Conservation (phyloP, 1,140 invertebrate genomes). For the Psix sp. region DNA sequence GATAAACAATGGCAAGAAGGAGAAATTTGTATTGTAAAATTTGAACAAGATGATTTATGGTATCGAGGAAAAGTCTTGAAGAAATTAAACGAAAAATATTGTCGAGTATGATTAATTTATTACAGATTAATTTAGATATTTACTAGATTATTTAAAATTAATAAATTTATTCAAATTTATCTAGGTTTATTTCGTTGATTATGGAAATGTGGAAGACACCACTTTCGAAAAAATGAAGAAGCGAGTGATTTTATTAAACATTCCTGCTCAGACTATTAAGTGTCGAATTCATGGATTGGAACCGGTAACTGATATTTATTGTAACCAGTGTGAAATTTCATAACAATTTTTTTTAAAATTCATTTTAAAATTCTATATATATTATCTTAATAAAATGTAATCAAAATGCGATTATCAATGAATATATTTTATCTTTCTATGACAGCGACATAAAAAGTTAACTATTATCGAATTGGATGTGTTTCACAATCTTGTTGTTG, state of each 20-base stretch:
- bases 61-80: constrained; percentile 73
- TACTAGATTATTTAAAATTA: constrained; percentile 1
- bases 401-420: no score
- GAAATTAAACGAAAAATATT: constrained; percentile 38
- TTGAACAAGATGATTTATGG: constrained; percentile 79
- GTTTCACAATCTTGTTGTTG: no score
- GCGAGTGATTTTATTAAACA: constrained; percentile 78
- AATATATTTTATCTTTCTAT: no score
- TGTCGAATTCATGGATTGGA: constrained; percentile 69
- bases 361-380: constrained; percentile 1
- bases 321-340: no score
- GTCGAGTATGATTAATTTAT: constrained; percentile 55
- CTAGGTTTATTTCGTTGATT: constrained; percentile 76
- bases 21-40: constrained; percentile 81
- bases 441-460: no score
- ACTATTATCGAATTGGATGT: no score
- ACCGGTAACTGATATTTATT: constrained; percentile 66
- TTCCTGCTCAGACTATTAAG: constrained; percentile 77
- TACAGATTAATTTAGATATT: constrained; percentile 12
- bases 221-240: constrained; percentile 77
- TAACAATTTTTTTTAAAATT: constrained; percentile 8
- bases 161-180: constrained; percentile 10
- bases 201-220: constrained; percentile 77
- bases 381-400: constrained; percentile 4
- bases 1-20: constrained; percentile 77